phyloP scores from a whole-genome alignment of 2,113 vertebrate genomes.

The Nothobranchius furzeri region DNA sequence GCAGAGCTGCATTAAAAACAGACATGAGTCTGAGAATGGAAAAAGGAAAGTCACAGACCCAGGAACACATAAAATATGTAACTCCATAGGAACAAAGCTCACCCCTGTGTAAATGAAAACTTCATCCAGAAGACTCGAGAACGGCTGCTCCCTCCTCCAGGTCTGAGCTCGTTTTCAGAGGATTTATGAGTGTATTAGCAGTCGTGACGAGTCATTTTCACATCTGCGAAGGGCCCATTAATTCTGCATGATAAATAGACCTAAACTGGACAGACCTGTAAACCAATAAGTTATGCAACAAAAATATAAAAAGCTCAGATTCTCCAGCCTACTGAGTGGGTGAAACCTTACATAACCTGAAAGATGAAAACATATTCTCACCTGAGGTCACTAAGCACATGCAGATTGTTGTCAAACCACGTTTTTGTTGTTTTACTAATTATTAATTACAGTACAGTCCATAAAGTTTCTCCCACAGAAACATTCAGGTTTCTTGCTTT shows the following conservation, averaged over 20 bases:
- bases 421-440: no score
- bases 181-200: not conserved
- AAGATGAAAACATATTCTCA: not conserved
- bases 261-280: not conserved
- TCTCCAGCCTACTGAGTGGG: not conserved
- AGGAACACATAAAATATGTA: not conserved
- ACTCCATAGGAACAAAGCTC: not conserved
- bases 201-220: not conserved
- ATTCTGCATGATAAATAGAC: not conserved
- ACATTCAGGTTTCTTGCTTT: no score
- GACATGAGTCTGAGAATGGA: not conserved
- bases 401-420: no score
- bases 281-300: not conserved
- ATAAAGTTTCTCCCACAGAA: no score
- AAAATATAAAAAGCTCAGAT: not conserved
- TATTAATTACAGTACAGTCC: no score
- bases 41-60: not conserved
- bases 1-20: not conserved
- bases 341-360: conserved; percentile 1
- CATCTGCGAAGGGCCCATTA: not conserved
- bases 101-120: not conserved
- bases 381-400: not conserved
- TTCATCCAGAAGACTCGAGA: not conserved
- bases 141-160: not conserved
- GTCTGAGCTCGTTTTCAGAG: not conserved